A percentile compares a stretch with the other conserved stretches of the same genome.
Conservation (phyloP, 2,113 vertebrate genomes). For the Marcusenius ussheri region DNA sequence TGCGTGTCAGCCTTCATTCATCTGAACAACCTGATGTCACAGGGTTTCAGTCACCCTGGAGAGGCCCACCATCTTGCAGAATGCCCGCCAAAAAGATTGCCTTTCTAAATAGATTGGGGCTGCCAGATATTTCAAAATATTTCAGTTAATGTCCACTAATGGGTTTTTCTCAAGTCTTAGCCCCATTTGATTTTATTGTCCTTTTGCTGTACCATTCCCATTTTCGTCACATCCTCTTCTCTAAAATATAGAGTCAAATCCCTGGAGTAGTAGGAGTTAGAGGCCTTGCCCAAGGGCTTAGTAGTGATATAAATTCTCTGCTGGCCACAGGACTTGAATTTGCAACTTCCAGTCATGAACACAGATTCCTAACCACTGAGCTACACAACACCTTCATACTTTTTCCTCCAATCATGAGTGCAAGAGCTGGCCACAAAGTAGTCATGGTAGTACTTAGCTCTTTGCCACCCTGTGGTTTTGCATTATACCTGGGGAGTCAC, state of each 20-base stretch:
- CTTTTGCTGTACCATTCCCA: slow-evolving; percentile 10
- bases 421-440: slow-evolving; percentile 23
- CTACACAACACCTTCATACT: not conserved
- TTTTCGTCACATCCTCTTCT: slow-evolving; percentile 11
- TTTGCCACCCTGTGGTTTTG: slow-evolving; percentile 38
- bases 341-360: not conserved
- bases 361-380: not conserved
- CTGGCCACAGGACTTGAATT: not conserved
- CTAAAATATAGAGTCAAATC: not conserved
- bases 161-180: slow-evolving; percentile 15
- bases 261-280: not conserved
- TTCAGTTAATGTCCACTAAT: not conserved
- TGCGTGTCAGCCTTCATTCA: not conserved
- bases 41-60: no score
- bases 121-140: no score
- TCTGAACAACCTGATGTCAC: no score
- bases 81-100: no score
- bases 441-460: not conserved
- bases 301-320: not conserved
- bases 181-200: slow-evolving; percentile 19
- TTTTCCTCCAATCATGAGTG: not conserved
- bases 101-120: no score
- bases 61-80: no score
- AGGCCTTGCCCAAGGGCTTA: not conserved
- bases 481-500: slow-evolving; percentile 47